These are phyloP conservation scores for Clinocottus analis DNA, from an alignment of 2,113 vertebrate species.

Conservation along the genomic window DNA sequence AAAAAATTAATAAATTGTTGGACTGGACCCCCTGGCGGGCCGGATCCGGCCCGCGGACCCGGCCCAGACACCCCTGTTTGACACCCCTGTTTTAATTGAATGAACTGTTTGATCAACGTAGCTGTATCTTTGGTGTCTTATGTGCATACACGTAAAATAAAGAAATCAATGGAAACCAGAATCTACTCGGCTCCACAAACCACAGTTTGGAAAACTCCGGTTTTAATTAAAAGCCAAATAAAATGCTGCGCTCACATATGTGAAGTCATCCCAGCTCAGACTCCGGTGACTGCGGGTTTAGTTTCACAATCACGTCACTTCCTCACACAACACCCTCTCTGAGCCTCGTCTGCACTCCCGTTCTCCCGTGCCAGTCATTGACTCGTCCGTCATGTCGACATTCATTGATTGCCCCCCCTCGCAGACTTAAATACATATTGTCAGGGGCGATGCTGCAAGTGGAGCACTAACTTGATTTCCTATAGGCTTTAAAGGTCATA, in stretches of 20 bases:
- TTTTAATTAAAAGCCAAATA: background rate
- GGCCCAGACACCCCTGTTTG: too few relatives aligned
- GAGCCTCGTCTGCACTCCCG: background rate
- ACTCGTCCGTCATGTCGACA: conserved; percentile 47
- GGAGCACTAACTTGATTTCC: conserved; percentile 71
- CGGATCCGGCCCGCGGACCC: too few relatives aligned
- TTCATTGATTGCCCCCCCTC: conserved; percentile 56
- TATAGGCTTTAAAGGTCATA: conserved; percentile 55
- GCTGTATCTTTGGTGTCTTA: background rate
- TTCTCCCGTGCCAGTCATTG: background rate
- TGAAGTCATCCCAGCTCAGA: background rate
- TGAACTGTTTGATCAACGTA: background rate
- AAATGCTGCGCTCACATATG: background rate
- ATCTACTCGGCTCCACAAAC: background rate
- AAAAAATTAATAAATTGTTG: too few relatives aligned
- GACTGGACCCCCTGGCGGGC: too few relatives aligned
- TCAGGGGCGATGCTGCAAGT: conserved; percentile 47
- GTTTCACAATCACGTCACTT: background rate
- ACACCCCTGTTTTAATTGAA: background rate
- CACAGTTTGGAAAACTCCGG: background rate
- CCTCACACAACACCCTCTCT: background rate
- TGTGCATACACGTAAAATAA: background rate
- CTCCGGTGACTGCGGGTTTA: background rate
- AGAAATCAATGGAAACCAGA: background rate
- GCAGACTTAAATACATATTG: conserved; percentile 69